phyloP scores from a whole-genome alignment of 2,888 invertebrate genomes.

The Nephrocerus scutellatus region DNA sequence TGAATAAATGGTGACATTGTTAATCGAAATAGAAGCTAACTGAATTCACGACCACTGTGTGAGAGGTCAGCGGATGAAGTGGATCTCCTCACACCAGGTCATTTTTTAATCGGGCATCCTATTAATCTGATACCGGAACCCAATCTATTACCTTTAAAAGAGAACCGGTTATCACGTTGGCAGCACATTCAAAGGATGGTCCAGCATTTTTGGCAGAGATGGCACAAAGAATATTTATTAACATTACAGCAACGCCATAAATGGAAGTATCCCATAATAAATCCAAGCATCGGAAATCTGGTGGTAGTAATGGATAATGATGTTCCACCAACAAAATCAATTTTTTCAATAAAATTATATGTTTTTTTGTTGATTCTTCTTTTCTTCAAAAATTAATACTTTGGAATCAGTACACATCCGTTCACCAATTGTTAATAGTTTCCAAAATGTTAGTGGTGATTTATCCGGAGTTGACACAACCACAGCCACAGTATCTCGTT shows the following conservation, averaged over 20 bases:
- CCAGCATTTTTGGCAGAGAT: constrained; percentile 19
- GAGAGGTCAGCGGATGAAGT: not conserved
- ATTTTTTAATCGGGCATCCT: constrained; percentile 17
- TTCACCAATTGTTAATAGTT: too few species aligned
- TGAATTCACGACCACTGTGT: constrained; percentile 12
- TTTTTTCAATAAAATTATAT: too few species aligned
- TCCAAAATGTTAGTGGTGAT: too few species aligned
- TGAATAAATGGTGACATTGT: constrained; percentile 12
- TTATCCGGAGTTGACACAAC: too few species aligned
- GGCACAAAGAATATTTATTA: constrained; percentile 16
- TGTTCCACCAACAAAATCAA: too few species aligned
- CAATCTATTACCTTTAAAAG: constrained; percentile 2
- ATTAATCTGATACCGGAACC: constrained; percentile 14
- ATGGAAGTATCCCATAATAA: constrained; percentile 10
- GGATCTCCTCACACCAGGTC: constrained; percentile 7
- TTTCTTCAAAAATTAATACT: too few species aligned
- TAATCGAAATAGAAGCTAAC: constrained; percentile 6
- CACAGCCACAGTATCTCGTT: too few species aligned
- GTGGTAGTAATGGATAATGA: too few species aligned
- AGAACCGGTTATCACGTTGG: constrained; percentile 11
- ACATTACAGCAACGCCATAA: constrained; percentile 15
- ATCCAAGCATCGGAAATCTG: constrained; percentile 9
- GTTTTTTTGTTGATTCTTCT: too few species aligned
- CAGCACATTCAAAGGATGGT: constrained; percentile 15
- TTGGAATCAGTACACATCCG: too few species aligned